Base-by-base conservation (phyloP, 1,140 invertebrate species). In the Acromyrmex echinatior region DNA sequence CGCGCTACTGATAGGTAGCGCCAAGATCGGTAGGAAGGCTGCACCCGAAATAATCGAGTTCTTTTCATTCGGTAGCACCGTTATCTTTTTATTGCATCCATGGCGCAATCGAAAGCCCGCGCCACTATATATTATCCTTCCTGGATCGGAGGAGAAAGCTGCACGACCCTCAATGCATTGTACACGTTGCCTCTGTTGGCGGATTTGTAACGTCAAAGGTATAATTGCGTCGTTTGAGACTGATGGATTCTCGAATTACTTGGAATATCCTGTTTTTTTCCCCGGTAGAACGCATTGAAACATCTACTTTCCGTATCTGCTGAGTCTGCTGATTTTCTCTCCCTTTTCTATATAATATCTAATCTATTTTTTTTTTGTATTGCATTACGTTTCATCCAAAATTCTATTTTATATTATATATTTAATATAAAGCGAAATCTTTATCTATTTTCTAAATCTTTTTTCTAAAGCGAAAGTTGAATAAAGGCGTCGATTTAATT, bases 211-310 rank as follows among this genome's bases (percentile, higher is more conserved):
- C 14, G 21, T 87, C 79, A 80, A 87, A 87, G 70, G 25, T 62
- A 81, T 87, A 87, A 87, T 87, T 74, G 70, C 60, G 35, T 84
- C 70, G 58, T 66, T 65, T 73, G 80, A 76, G 56, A 84, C 7
- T 18, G 51, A 49, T 25, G 25, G 31, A 70, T 81, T 71, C 16
- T 62, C 28, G 35, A 70, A 68, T 65, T 58, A 21, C 51, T 53
- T 53, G 68, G 28, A 35, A 82, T 65, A 39, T 86, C 16, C 25
- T 49, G 49, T 3, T 53, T 45, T 51, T 10, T 51, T 51, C 49
- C 10, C 45, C 1, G 18, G 25, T 35, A 21, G 51, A 65, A 66
- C 14, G 49, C 31, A 21, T 45, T 31, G 21, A 9, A 78, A 21
- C 25, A 62, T 16, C 18, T 12, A 56, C 39, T 78, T 79, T 66